These are phyloP conservation scores for Heliocidaris erythrogramma DNA, from an alignment of 35 echinoderm and acorn worm species.

Conservation along the genomic window DNA sequence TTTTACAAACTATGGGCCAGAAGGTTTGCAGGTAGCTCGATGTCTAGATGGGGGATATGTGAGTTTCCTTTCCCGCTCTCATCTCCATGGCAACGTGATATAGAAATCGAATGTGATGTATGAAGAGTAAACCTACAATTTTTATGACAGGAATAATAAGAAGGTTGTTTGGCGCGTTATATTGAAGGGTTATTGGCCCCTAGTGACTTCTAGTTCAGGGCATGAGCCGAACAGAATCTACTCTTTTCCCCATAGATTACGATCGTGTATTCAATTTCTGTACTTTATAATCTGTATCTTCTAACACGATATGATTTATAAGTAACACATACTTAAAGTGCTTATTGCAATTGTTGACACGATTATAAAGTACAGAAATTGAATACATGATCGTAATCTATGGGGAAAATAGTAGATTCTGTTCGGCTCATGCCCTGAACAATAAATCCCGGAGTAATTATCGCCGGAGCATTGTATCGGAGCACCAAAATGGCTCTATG, in stretches of 20 bases:
- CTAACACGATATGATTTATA: not conserved
- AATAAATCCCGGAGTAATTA: too few relatives aligned
- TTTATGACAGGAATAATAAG: not conserved
- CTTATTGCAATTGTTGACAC: not conserved
- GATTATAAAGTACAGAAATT: too few relatives aligned
- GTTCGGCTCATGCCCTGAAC: too few relatives aligned
- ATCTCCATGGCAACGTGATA: not conserved
- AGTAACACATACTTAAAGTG: not conserved
- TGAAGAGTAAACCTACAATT: not conserved
- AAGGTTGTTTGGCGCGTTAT: not conserved
- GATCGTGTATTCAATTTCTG: too few relatives aligned
- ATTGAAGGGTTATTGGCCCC: not conserved
- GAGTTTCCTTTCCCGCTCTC: not conserved
- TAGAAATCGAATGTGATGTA: not conserved
- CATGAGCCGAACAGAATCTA: not conserved
- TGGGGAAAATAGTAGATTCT: too few relatives aligned
- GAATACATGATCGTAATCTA: too few relatives aligned
- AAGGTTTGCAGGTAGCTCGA: too few relatives aligned
- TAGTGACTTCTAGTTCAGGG: not conserved
- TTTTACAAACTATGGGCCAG: too few relatives aligned
- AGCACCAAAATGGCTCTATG: not conserved
- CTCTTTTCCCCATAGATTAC: too few relatives aligned
- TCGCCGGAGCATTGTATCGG: not conserved
- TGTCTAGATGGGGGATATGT: too few relatives aligned
- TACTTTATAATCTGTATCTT: too few relatives aligned